Percentiles rank a stretch among this genome's conserved stretches.
Conservation (phyloP, 2,888 invertebrate genomes). For the Augochlorella aurata region DNA sequence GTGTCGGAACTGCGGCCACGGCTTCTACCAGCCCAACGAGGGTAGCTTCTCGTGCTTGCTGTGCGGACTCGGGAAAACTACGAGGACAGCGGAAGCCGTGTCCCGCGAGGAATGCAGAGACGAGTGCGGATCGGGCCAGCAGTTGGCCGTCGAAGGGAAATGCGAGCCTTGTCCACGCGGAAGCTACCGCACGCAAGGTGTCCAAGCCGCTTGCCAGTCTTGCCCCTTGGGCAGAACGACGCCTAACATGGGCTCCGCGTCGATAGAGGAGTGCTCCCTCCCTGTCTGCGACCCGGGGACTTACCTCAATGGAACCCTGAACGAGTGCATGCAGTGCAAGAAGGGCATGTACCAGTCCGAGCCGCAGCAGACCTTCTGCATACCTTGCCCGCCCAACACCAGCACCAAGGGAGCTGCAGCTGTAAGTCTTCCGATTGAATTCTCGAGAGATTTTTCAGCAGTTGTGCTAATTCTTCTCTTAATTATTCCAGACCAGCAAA, state of each 20-base stretch:
- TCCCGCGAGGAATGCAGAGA: slow-evolving; percentile 94
- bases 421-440: slow-evolving; percentile 83
- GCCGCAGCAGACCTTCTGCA: slow-evolving; percentile 92
- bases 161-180: slow-evolving; percentile 96
- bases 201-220: slow-evolving; percentile 92
- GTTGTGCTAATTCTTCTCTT: neutral
- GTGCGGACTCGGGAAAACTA: slow-evolving; percentile 95
- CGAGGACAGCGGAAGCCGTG: slow-evolving; percentile 94
- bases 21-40: slow-evolving; percentile 95
- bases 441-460: too few species aligned
- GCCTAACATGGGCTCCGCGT: slow-evolving; percentile 91
- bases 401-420: slow-evolving; percentile 93
- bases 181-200: slow-evolving; percentile 92
- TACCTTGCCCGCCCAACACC: slow-evolving; percentile 94
- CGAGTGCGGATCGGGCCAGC: slow-evolving; percentile 93
- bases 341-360: slow-evolving; percentile 96
- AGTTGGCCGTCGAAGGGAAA: slow-evolving; percentile 92
- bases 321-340: slow-evolving; percentile 93
- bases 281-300: slow-evolving; percentile 92
- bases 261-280: slow-evolving; percentile 94
- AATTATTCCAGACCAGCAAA: slow-evolving; percentile 86
- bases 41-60: slow-evolving; percentile 94
- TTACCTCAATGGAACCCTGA: slow-evolving; percentile 92
- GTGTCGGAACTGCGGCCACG: slow-evolving; percentile 96
- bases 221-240: slow-evolving; percentile 96